phyloP scores from a whole-genome alignment of 2,888 invertebrate species.

The Nudaria mundana region DNA sequence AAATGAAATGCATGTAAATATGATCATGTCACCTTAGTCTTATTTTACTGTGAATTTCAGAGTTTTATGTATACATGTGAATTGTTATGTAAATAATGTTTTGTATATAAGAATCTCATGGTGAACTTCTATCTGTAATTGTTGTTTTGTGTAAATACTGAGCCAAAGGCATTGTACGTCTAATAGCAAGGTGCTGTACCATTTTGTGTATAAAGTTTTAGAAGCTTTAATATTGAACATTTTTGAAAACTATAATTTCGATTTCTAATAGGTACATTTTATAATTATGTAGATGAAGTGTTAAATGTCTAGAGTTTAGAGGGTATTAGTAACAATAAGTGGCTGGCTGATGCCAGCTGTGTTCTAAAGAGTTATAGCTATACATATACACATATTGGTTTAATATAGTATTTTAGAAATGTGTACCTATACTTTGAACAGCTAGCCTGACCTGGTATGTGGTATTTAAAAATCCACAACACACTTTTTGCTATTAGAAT shows the following conservation, averaged over 20 bases:
- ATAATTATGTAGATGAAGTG: slow-evolving; percentile 25
- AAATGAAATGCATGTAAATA: slow-evolving; percentile 46
- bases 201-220: slow-evolving; percentile 55
- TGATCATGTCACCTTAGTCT: slow-evolving; percentile 50
- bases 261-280: slow-evolving; percentile 24
- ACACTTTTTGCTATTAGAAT: too few relatives aligned
- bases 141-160: slow-evolving; percentile 46
- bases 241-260: slow-evolving; percentile 55
- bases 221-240: slow-evolving; percentile 57
- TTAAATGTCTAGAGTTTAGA: slow-evolving; percentile 25
- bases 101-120: slow-evolving; percentile 62
- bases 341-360: neutral
- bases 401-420: too few relatives aligned
- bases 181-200: slow-evolving; percentile 69
- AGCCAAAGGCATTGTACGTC: slow-evolving; percentile 74
- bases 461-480: too few relatives aligned
- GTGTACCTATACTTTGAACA: too few relatives aligned
- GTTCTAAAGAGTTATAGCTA: too few relatives aligned
- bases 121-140: too few relatives aligned
- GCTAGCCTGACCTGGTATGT: too few relatives aligned
- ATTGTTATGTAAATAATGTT: slow-evolving; percentile 43
- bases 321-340: slow-evolving; percentile 26
- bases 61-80: slow-evolving; percentile 25
- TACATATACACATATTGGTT: too few relatives aligned
- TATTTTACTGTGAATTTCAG: slow-evolving; percentile 25